phyloP scores from a whole-genome alignment of 2,113 vertebrate genomes.

The Ptilorrhoa leucosticta region DNA sequence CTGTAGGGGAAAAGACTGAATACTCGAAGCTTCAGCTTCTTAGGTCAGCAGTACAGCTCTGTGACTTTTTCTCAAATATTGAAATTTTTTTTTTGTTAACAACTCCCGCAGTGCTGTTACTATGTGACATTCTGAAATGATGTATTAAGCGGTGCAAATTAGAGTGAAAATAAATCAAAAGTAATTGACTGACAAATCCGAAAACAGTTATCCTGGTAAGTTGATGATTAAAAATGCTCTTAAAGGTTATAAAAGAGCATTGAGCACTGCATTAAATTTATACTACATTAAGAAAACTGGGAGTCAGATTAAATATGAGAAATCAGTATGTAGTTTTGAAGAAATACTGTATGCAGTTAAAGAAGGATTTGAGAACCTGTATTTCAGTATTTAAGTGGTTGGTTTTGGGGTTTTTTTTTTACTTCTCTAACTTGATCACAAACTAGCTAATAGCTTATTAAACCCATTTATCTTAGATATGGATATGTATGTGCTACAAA shows the following conservation, averaged over 20 bases:
- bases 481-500: constrained; percentile 98
- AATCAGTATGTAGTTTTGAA: background rate
- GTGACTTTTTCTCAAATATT: background rate
- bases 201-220: background rate
- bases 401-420: background rate
- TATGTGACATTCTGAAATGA: background rate
- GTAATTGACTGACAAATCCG: background rate
- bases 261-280: background rate
- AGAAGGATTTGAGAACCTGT: background rate
- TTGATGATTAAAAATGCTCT: background rate
- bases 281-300: background rate
- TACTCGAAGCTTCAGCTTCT: background rate
- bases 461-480: constrained; percentile 76
- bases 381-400: background rate
- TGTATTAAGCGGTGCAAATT: background rate
- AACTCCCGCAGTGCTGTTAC: background rate
- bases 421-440: background rate
- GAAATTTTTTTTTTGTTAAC: background rate
- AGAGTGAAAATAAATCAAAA: background rate
- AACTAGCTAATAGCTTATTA: constrained; percentile 27
- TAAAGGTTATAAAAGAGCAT: background rate
- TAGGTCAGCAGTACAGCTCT: background rate
- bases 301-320: background rate
- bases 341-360: background rate
- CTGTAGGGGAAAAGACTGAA: background rate